Conservation (phyloP, 2,113 vertebrate genomes). For the Fukomys damarensis region DNA sequence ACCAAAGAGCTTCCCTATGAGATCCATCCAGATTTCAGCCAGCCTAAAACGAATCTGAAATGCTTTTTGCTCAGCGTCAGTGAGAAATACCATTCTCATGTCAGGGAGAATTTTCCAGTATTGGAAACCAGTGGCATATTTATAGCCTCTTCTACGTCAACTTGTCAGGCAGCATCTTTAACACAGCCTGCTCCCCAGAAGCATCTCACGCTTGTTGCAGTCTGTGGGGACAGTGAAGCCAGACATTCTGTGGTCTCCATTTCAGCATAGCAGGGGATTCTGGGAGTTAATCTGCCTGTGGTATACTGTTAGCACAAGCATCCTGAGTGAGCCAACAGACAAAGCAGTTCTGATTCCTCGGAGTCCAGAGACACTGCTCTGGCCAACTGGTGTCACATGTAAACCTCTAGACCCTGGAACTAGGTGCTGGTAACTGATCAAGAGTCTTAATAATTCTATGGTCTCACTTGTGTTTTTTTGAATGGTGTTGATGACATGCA, state of each 20-base stretch:
- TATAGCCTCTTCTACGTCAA: constrained; percentile 75
- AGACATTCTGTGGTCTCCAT: constrained; percentile 42
- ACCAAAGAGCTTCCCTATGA: not conserved
- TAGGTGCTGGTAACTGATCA: not conserved
- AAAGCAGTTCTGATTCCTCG: constrained; percentile 26
- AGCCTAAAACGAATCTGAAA: constrained; percentile 53
- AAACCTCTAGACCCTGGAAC: constrained; percentile 51
- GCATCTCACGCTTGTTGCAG: constrained; percentile 23
- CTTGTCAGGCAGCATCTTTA: constrained; percentile 73
- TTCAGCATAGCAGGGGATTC: not conserved
- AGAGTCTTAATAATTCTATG: constrained; percentile 25
- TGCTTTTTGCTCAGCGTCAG: constrained; percentile 48
- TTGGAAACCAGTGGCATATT: constrained; percentile 70
- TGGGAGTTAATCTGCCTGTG: not conserved
- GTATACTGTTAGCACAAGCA: not conserved
- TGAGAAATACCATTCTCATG: constrained; percentile 57
- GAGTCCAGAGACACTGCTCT: not conserved
- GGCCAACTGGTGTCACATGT: constrained; percentile 26
- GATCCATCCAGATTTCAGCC: constrained; percentile 15
- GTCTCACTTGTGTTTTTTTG: constrained; percentile 32
- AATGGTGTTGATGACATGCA: not conserved
- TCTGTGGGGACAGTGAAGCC: constrained; percentile 25
- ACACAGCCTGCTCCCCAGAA: constrained; percentile 67
- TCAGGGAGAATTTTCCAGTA: constrained; percentile 72
- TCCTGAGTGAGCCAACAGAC: constrained; percentile 16